Evolutionary conservation across 2,797 vertebrate species (phyloP).

Genomic region (Phyllotis vaccarum): DNA sequence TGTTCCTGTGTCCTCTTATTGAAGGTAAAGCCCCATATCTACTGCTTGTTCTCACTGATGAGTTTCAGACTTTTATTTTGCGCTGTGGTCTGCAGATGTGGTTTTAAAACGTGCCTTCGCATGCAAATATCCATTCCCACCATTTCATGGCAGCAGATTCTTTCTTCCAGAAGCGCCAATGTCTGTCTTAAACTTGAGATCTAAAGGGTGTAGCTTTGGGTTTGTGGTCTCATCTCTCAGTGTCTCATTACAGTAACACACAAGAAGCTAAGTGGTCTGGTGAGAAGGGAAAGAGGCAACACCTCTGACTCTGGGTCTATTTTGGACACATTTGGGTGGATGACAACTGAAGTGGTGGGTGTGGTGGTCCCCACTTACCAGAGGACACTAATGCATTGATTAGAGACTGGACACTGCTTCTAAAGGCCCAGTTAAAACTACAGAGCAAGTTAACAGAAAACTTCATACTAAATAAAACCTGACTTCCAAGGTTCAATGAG

Average conservation of each 20-base stretch:
- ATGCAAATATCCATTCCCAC: conserved; percentile 15
- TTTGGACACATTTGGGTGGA: not conserved
- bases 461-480: not conserved
- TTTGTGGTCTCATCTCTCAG: conserved; percentile 65
- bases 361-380: not conserved
- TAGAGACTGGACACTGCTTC: not conserved
- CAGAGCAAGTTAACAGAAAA: not conserved
- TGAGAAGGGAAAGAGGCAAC: not conserved
- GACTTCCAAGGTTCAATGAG: conserved; percentile 11
- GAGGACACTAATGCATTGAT: not conserved
- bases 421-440: not conserved
- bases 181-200: conserved; percentile 57
- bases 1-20: not conserved
- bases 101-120: not conserved
- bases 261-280: conserved; percentile 24
- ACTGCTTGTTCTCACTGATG: not conserved
- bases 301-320: not conserved
- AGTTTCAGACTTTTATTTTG: conserved; percentile 4
- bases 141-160: not conserved
- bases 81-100: not conserved
- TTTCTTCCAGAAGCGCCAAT: conserved; percentile 42
- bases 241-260: conserved; percentile 4
- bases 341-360: not conserved
- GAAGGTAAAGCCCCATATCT: not conserved
- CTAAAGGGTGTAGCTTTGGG: conserved; percentile 59